A percentile compares a stretch with the other conserved stretches of the same genome.
Conservation (phyloP, 2,888 invertebrate species). For the Amblyteles armatorius region DNA sequence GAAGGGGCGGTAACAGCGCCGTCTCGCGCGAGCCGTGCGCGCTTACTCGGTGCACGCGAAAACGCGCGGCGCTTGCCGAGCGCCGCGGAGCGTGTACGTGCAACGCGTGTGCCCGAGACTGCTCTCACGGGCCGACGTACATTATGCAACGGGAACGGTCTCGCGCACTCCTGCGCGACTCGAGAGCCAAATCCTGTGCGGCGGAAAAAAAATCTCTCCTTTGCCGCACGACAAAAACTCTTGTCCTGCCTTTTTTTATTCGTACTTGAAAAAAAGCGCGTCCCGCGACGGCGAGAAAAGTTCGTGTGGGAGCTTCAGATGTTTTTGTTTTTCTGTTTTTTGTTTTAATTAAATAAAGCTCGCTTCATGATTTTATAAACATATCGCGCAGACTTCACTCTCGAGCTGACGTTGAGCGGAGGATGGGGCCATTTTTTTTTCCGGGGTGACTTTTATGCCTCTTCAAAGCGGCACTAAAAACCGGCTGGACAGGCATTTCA, state of each 20-base stretch:
- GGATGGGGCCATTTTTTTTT: neutral
- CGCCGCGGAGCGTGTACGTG: neutral
- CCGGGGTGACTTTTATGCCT: neutral
- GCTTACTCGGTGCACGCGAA: neutral
- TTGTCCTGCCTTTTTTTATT: conserved; percentile 43
- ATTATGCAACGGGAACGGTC: conserved; percentile 49
- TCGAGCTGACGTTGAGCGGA: neutral
- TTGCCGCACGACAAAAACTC: conserved; percentile 3
- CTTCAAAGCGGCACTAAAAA: conserved; percentile 1
- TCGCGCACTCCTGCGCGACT: conserved; percentile 39
- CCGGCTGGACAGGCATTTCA: neutral
- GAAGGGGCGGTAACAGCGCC: conserved; percentile 7
- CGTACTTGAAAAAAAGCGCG: conserved; percentile 4
- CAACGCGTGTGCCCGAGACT: conserved; percentile 16
- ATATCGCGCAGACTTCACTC: neutral
- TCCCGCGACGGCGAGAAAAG: conserved; percentile 8
- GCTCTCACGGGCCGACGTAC: conserved; percentile 10
- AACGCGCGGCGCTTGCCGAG: conserved; percentile 11
- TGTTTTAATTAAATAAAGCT: neutral
- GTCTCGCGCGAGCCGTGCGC: conserved; percentile 9
- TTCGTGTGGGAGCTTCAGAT: neutral
- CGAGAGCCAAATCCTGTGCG: conserved; percentile 54
- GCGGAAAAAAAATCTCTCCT: neutral
- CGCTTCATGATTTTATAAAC: conserved; percentile 3
- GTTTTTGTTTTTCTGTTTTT: neutral